Evolutionary conservation across 2,797 vertebrate species (phyloP).

Genomic region (Gallinago nigripennis): DNA sequence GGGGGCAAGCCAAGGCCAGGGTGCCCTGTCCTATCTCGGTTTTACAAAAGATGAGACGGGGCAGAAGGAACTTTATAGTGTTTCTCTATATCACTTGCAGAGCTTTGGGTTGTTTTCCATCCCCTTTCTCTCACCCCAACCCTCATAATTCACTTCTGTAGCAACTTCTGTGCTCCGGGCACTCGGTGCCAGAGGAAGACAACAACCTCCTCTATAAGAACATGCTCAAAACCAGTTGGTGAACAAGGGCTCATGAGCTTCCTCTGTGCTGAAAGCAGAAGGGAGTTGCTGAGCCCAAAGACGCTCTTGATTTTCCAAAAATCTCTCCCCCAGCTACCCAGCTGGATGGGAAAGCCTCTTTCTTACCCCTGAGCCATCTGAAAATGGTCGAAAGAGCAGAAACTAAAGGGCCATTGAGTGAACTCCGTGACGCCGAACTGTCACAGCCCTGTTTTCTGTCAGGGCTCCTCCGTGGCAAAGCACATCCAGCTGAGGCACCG

Average conservation of each 20-base stretch:
- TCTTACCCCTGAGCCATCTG: neutral
- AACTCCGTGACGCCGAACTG: neutral
- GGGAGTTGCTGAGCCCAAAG: neutral
- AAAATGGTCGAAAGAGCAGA: neutral
- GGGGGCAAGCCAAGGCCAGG: neutral
- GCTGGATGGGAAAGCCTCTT: neutral
- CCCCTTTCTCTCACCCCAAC: neutral
- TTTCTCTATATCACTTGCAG: neutral
- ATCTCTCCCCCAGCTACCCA: neutral
- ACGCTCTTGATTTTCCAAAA: neutral
- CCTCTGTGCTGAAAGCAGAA: neutral
- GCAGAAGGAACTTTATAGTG: neutral
- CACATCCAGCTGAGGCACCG: accelerated
- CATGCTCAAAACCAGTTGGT: neutral
- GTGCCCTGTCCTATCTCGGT: neutral
- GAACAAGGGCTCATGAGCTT: neutral
- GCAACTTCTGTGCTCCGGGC: neutral
- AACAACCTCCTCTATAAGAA: neutral
- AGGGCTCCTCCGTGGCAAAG: neutral
- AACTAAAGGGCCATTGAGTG: neutral
- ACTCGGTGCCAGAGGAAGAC: neutral
- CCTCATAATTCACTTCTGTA: neutral
- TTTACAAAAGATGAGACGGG: neutral
- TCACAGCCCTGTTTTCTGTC: neutral
- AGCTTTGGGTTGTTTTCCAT: neutral